phyloP scores from a whole-genome alignment of 2,113 vertebrate genomes.

The Puntigrus tetrazona region DNA sequence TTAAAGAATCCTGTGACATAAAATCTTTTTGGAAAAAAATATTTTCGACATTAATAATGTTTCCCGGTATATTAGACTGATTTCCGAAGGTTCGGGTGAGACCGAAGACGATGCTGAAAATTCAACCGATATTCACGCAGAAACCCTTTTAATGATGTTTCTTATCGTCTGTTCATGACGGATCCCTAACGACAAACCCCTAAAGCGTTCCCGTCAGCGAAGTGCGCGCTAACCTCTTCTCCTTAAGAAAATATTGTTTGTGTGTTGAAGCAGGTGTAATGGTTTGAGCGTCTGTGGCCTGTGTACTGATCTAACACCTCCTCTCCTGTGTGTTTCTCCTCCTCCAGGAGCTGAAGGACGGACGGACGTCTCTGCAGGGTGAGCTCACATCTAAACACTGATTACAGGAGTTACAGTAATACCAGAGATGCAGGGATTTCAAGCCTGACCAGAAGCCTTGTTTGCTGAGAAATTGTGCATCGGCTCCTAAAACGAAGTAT shows the following conservation, averaged over 20 bases:
- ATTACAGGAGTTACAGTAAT: too few relatives aligned
- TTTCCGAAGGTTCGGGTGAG: neutral
- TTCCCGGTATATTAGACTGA: neutral
- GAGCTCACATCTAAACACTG: too few relatives aligned
- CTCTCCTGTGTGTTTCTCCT: slow-evolving; percentile 40
- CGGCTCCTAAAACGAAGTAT: too few relatives aligned
- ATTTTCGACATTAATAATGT: neutral
- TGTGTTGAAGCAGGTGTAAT: too few relatives aligned
- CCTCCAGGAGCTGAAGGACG: slow-evolving; percentile 74
- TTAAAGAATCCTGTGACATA: neutral
- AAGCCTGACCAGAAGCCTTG: too few relatives aligned
- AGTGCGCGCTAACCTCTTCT: neutral
- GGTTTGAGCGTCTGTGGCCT: slow-evolving; percentile 57
- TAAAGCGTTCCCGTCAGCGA: neutral
- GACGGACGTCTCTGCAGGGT: slow-evolving; percentile 80
- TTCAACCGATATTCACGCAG: neutral
- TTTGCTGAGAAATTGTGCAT: too few relatives aligned
- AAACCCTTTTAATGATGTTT: neutral
- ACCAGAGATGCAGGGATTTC: too few relatives aligned
- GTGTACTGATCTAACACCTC: slow-evolving; percentile 51
- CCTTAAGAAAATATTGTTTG: neutral
- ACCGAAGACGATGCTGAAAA: neutral
- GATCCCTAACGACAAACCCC: neutral
- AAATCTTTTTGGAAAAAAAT: too few relatives aligned
- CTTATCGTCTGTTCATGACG: slow-evolving; percentile 23